Evolutionary conservation across 2,113 vertebrate species (phyloP), one percentile per base, ranked within the genome.

Genomic region (Tonatia bakeri): DNA sequence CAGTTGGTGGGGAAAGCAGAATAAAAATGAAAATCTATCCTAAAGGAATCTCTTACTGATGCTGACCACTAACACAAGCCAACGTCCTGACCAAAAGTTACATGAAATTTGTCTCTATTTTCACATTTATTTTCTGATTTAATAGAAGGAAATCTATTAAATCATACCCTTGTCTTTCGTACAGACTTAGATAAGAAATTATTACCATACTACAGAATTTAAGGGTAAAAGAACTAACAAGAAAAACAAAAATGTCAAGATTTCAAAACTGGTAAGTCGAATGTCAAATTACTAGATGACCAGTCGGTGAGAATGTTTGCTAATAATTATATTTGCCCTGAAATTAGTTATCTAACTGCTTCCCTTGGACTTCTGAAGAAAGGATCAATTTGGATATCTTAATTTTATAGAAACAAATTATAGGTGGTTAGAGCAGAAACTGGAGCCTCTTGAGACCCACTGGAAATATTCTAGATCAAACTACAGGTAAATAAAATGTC

Each of bases 351-450:
- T 89, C 85, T 77, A 43, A 76, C 26, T 64, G 11, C 6, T 94
- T 79, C 28, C 38, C 2, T 86, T 89, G 75, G 52, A 59, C 72
- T 96, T 70, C 81, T 85, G 52, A 90, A 94, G 15, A 76, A 90
- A 50, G 0, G 40, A 75, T 40, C 59, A 47, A 54, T 40, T 77
- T 59, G 43, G 67, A 36, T 93, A 56, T 88, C 70, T 91, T 94
- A 16, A 64, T 85, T 95, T 92, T 87, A 43, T 69, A 91, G 38
- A 85, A 90, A 80, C 33, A 93, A 86, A n/a, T 93, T 79, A 28
- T 50, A 94, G 56, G 76, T 94, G 7, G 16, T 86, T 91, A 90
- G 40, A 85, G 82, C 84, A 96, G 92, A 96, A 94, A 56, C 33
- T 52, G 10, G n/a, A 96, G 19, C 36, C 40, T 54, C 14, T 79